Conservation (phyloP, 2,113 vertebrate genomes). For the Paradoxurus hermaphroditus region DNA sequence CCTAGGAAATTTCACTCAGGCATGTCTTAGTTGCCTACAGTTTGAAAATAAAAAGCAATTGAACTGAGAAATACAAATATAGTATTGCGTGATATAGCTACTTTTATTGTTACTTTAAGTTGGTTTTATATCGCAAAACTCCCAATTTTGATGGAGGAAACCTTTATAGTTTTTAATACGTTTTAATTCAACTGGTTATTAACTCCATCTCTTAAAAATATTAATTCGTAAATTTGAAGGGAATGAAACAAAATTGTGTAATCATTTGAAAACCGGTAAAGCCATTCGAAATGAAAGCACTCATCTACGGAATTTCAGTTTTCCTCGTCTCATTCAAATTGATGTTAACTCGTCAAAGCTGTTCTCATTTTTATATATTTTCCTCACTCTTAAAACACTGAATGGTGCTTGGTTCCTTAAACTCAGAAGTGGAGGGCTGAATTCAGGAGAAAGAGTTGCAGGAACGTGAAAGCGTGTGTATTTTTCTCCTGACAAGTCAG, state of each 20-base stretch:
- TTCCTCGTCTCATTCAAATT: constrained; percentile 44
- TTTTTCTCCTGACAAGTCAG: constrained; percentile 38
- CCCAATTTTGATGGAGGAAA: constrained; percentile 30
- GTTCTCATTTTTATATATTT: constrained; percentile 49
- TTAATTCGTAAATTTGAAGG: constrained; percentile 74
- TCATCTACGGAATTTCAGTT: constrained; percentile 61
- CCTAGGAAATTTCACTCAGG: constrained; percentile 60
- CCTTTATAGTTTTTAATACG: constrained; percentile 53
- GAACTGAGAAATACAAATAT: constrained; percentile 60
- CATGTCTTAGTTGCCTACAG: constrained; percentile 41
- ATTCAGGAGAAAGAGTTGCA: constrained; percentile 43
- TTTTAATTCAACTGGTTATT: constrained; percentile 67
- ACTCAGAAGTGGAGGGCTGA: constrained; percentile 50
- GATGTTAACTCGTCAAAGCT: constrained; percentile 52
- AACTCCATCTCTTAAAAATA: constrained; percentile 72
- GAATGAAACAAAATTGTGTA: constrained; percentile 64
- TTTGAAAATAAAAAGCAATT: constrained; percentile 74
- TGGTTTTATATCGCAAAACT: constrained; percentile 61
- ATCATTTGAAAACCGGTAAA: constrained; percentile 51
- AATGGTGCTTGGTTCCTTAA: constrained; percentile 47
- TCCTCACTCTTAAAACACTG: constrained; percentile 53
- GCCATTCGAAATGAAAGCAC: constrained; percentile 31
- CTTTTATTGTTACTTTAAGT: constrained; percentile 67
- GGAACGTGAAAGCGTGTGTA: constrained; percentile 23
- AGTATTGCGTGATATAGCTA: constrained; percentile 30